These are phyloP conservation scores for Diadromus collaris DNA, from an alignment of 2,888 invertebrate genomes.

Conservation along the genomic window DNA sequence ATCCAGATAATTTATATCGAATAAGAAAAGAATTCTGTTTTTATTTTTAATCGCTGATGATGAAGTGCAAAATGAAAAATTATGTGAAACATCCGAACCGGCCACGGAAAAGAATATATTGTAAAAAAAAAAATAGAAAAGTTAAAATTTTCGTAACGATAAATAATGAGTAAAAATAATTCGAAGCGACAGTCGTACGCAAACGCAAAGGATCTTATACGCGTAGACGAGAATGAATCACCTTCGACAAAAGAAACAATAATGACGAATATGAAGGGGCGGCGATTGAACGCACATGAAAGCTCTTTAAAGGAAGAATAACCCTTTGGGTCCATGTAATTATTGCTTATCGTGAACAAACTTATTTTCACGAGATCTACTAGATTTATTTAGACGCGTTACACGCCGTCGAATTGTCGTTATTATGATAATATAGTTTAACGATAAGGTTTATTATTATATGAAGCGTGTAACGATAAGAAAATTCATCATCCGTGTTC, in stretches of 20 bases:
- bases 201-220: slow-evolving; percentile 18
- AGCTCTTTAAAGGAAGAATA: not conserved
- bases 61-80: slow-evolving; percentile 28
- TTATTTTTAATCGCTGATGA: not conserved
- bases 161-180: slow-evolving; percentile 2
- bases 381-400: slow-evolving; percentile 38
- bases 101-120: slow-evolving; percentile 26
- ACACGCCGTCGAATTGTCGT: slow-evolving; percentile 45
- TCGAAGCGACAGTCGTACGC: not conserved
- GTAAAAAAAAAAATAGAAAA: too few relatives aligned
- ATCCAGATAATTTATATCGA: slow-evolving; percentile 51
- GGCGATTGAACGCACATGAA: slow-evolving; percentile 28
- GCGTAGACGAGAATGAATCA: not conserved
- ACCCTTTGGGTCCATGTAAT: slow-evolving; percentile 9
- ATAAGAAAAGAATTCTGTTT: slow-evolving; percentile 21
- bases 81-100: slow-evolving; percentile 17
- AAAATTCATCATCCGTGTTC: slow-evolving; percentile 60
- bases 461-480: slow-evolving; percentile 56
- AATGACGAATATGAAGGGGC: not conserved
- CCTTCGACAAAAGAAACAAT: not conserved
- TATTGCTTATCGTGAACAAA: slow-evolving; percentile 17
- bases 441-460: slow-evolving; percentile 55
- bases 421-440: slow-evolving; percentile 57
- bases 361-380: slow-evolving; percentile 52
- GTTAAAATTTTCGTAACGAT: slow-evolving; percentile 41